phyloP scores from a whole-genome alignment of 2,888 invertebrate genomes.

The Horisme vitalbata region DNA sequence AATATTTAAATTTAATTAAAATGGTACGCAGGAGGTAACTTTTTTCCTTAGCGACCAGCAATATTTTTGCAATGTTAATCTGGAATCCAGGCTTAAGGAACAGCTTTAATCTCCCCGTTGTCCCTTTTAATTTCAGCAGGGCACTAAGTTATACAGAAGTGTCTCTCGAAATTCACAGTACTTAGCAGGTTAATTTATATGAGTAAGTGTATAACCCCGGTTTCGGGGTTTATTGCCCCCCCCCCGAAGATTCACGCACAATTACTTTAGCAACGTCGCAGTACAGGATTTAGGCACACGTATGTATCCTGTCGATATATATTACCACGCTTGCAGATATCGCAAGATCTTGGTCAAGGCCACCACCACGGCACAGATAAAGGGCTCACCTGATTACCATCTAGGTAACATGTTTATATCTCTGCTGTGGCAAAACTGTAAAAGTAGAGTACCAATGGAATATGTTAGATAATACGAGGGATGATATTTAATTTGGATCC shows the following conservation, averaged over 20 bases:
- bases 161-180: too few species aligned
- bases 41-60: conserved; percentile 11
- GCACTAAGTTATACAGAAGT: not conserved
- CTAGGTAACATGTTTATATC: conserved; percentile 32
- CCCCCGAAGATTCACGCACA: too few species aligned
- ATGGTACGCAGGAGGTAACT: conserved; percentile 5
- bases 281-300: too few species aligned
- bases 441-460: conserved; percentile 9
- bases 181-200: too few species aligned
- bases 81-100: conserved; percentile 1
- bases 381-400: conserved; percentile 33
- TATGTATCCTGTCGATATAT: conserved; percentile 27
- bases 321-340: conserved; percentile 38
- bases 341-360: conserved; percentile 42
- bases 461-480: too few species aligned
- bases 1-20: conserved; percentile 27
- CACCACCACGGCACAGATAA: conserved; percentile 30
- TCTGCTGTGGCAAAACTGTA: conserved; percentile 8
- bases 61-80: conserved; percentile 10
- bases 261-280: too few species aligned
- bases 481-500: too few species aligned
- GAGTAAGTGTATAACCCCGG: too few species aligned
- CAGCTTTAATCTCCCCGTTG: conserved; percentile 5
- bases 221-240: too few species aligned
- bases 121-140: conserved; percentile 16